Evolutionary conservation across 1,140 invertebrate genomes (phyloP).

Genomic region (Arctopsyche grandis): DNA sequence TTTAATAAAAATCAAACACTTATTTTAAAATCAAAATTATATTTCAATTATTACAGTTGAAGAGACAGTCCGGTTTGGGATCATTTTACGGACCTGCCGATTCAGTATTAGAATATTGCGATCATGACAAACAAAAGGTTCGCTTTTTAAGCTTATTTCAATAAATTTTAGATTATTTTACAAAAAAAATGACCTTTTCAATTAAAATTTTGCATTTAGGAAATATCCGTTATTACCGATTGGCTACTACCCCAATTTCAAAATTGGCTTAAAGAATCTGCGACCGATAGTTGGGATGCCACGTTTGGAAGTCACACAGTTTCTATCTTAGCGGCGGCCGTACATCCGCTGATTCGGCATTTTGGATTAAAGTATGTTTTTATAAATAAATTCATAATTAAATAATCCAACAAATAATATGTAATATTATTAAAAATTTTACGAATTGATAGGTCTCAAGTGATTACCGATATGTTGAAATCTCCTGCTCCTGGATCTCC

Average conservation of each 20-base stretch:
- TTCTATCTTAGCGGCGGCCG: constrained; percentile 49
- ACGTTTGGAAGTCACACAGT: constrained; percentile 45
- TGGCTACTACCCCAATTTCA: constrained; percentile 48
- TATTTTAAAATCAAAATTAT: background rate
- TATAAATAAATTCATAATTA: no score
- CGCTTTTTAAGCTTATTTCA: constrained; percentile 37
- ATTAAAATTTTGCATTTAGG: constrained; percentile 7
- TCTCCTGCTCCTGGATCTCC: constrained; percentile 38
- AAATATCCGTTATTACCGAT: constrained; percentile 41
- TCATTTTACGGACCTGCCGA: constrained; percentile 91
- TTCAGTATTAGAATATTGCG: constrained; percentile 80
- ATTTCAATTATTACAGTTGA: constrained; percentile 63
- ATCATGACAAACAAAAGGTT: constrained; percentile 84
- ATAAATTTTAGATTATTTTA: background rate
- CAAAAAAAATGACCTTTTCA: background rate
- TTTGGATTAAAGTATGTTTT: constrained; percentile 49
- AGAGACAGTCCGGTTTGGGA: constrained; percentile 88
- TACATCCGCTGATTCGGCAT: constrained; percentile 46
- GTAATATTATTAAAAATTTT: constrained; percentile 5
- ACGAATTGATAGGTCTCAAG: constrained; percentile 52
- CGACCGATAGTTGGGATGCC: constrained; percentile 44
- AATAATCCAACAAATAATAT: constrained; percentile 7
- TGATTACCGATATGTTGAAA: constrained; percentile 33
- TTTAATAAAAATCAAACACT: no score
- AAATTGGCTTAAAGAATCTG: constrained; percentile 37